Evolutionary conservation across 2,888 invertebrate genomes (phyloP).

Genomic region (Oeneis ivallda): DNA sequence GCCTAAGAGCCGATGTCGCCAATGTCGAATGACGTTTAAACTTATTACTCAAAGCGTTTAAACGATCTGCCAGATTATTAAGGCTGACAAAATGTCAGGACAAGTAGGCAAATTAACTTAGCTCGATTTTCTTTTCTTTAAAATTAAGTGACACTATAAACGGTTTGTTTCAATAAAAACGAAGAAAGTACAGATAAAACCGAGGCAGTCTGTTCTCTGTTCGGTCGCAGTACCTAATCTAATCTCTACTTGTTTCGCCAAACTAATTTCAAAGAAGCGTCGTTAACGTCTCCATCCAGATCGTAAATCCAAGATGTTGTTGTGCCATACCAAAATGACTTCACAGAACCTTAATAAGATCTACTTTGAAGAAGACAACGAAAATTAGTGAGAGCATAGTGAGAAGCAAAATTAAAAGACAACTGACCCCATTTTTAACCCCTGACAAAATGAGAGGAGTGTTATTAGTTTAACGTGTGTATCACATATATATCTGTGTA

Average conservation of each 20-base stretch:
- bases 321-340: neutral
- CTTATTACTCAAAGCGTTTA: no score
- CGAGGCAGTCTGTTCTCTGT: constrained; percentile 11
- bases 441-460: no score
- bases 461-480: no score
- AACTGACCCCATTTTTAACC: no score
- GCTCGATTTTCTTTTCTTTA: no score
- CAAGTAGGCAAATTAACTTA: no score
- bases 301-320: constrained; percentile 1
- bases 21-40: no score
- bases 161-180: neutral
- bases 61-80: no score
- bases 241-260: constrained; percentile 11
- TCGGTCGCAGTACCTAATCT: constrained; percentile 1
- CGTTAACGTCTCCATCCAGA: constrained; percentile 15
- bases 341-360: neutral
- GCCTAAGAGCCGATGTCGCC: no score
- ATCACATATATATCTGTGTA: no score
- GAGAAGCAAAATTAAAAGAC: neutral
- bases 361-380: neutral
- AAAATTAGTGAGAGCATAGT: no score
- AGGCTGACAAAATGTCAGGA: no score
- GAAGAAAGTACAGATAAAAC: neutral
- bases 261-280: constrained; percentile 15
- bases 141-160: neutral